These are phyloP conservation scores for Eolophus roseicapilla DNA, from an alignment of 2,113 vertebrate genomes.

Conservation along the genomic window DNA sequence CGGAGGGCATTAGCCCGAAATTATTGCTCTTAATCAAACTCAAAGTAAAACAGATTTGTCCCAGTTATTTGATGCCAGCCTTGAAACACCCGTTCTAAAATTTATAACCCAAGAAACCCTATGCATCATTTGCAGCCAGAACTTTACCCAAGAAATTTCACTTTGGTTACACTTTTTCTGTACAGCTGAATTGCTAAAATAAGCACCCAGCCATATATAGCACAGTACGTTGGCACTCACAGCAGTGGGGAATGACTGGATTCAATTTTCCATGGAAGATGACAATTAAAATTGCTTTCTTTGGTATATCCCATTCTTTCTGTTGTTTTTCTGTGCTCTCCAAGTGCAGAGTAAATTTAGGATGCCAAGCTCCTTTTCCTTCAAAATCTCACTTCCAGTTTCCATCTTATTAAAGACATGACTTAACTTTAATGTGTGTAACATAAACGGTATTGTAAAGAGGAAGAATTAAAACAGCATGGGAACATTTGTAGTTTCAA, in stretches of 20 bases:
- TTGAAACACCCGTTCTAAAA: conserved; percentile 11
- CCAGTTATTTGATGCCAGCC: conserved; percentile 8
- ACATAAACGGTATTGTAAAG: conserved; percentile 78
- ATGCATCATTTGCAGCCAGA: conserved; percentile 16
- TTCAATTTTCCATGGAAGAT: conserved; percentile 76
- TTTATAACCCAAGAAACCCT: conserved; percentile 29
- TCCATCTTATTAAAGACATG: conserved; percentile 79
- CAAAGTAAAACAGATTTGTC: conserved; percentile 46
- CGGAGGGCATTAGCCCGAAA: conserved; percentile 35
- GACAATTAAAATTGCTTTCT: conserved; percentile 77
- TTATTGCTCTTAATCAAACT: conserved; percentile 42
- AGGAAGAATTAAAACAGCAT: conserved; percentile 77
- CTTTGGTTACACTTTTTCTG: conserved; percentile 40
- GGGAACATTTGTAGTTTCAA: conserved; percentile 50
- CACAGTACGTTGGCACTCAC: conserved; percentile 13
- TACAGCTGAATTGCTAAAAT: conserved; percentile 61
- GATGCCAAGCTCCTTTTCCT: conserved; percentile 59
- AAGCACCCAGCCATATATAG: conserved; percentile 59
- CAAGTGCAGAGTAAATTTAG: conserved; percentile 24
- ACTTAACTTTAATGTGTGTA: conserved; percentile 80
- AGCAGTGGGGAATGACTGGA: conserved; percentile 50
- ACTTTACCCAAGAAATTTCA: conserved; percentile 33
- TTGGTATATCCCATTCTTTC: conserved; percentile 73
- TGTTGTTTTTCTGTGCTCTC: conserved; percentile 60
- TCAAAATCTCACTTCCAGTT: conserved; percentile 78